Conservation (phyloP, 1,140 invertebrate species). For the Rhagoletis pomonella region DNA sequence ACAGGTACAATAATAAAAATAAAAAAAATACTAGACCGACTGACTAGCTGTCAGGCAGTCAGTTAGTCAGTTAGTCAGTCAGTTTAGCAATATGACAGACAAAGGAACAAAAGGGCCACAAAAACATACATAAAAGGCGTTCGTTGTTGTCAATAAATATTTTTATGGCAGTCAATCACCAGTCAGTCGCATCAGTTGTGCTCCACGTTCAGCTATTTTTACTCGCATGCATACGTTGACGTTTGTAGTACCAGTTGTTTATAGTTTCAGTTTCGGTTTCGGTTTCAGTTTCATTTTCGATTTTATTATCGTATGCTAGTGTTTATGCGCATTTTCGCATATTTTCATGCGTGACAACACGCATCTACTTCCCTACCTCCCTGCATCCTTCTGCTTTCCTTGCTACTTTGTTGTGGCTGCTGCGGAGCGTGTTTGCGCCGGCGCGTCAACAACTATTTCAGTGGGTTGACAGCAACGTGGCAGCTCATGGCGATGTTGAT, state of each 20-base stretch:
- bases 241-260: neutral
- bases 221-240: neutral
- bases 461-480: neutral
- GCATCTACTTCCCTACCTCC: no score
- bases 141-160: neutral
- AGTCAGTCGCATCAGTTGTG: neutral
- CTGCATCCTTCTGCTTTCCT: neutral
- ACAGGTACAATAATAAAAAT: slow-evolving; percentile 8
- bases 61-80: neutral
- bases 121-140: neutral
- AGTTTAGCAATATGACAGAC: neutral
- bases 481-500: neutral
- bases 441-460: slow-evolving; percentile 15
- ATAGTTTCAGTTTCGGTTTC: slow-evolving; percentile 19
- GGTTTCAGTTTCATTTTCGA: neutral
- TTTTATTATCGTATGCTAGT: neutral
- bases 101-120: neutral
- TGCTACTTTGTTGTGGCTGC: neutral
- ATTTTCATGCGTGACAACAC: neutral
- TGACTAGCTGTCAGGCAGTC: neutral
- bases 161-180: slow-evolving; percentile 33
- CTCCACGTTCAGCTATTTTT: neutral
- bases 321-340: slow-evolving; percentile 7
- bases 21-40: neutral
- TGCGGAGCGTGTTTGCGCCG: neutral